Base-by-base conservation (phyloP, 2,797 vertebrate genomes). In the Trichosurus vulpecula region DNA sequence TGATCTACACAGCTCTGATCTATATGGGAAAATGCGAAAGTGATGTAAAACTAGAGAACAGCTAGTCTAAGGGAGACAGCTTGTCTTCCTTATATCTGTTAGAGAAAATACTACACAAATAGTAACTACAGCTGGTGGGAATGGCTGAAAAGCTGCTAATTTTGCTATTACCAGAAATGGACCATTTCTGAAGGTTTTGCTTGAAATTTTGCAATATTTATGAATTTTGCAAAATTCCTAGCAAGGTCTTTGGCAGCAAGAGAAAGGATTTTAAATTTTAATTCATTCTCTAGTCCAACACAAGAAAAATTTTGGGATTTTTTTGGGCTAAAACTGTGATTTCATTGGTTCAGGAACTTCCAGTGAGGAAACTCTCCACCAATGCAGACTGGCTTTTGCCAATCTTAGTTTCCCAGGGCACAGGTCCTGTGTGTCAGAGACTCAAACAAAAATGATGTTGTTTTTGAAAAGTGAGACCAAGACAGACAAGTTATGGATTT, bases 71-170 rank as follows among this genome's bases (percentile, higher is more conserved):
- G 41, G 51, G 89, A 52, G 41, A 87, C 22, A 87, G 3, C 0
- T 61, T 27, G 30, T 57, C 56, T 13, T 22, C 14, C 52, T 51
- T 66, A 92, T 92, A 89, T 92, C n/a, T 25, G 0, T 52, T 92
- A 96, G 54, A 35, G 92, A 94, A 95, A 92, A 74, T 3, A 52
- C 29, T n/a, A 52, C 47, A 91, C 87, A 54, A 87, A 92, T 3
- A 87, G 55, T 89, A 74, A 52, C 3, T 29, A 12, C 53, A 93
- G 51, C 6, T 57, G 52, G 56, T 92, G 11, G 13, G 41, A 81
- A 81, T 16, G 14, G 30, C n/a, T 61, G n/a, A 52, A 3, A 51
- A 89, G 51, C 56, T 95, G 91, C 30, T 93, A 89, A 66, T 87
- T 87, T 54, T 94, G 31, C 92, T 52, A 41, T 90, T 81, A 94